Percentiles rank a stretch among this genome's conserved stretches.
Conservation (phyloP, 2,113 vertebrate species). For the Eublepharis macularius region DNA sequence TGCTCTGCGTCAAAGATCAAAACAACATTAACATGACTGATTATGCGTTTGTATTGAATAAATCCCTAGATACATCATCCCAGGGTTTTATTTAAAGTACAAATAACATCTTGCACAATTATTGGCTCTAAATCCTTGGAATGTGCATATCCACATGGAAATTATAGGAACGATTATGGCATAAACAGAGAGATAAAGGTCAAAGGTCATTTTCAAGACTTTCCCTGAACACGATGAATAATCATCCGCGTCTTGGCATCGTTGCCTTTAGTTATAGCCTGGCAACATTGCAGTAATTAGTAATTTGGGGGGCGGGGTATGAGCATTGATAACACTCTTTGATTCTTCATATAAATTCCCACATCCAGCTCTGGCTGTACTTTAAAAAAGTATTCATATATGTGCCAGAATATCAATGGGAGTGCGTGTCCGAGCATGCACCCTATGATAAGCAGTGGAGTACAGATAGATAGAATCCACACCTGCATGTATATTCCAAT, state of each 20-base stretch:
- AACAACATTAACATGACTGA: constrained; percentile 54
- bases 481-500: no score
- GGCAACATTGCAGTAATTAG: constrained; percentile 45
- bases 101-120: constrained; percentile 58
- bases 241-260: constrained; percentile 47
- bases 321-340: constrained; percentile 27
- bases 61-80: constrained; percentile 55
- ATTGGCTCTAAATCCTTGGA: constrained; percentile 46
- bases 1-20: constrained; percentile 25
- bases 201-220: constrained; percentile 58
- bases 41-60: constrained; percentile 43
- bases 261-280: constrained; percentile 37
- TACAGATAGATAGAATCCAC: no score
- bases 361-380: neutral
- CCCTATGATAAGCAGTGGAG: neutral
- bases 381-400: neutral
- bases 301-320: constrained; percentile 20
- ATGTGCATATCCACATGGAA: constrained; percentile 51
- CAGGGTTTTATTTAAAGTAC: constrained; percentile 56
- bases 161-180: constrained; percentile 63
- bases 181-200: constrained; percentile 67
- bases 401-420: neutral
- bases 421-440: neutral
- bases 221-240: constrained; percentile 55
- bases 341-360: neutral